Evolutionary conservation across 2,113 vertebrate species (phyloP).

Genomic region (Narcine bancroftii): DNA sequence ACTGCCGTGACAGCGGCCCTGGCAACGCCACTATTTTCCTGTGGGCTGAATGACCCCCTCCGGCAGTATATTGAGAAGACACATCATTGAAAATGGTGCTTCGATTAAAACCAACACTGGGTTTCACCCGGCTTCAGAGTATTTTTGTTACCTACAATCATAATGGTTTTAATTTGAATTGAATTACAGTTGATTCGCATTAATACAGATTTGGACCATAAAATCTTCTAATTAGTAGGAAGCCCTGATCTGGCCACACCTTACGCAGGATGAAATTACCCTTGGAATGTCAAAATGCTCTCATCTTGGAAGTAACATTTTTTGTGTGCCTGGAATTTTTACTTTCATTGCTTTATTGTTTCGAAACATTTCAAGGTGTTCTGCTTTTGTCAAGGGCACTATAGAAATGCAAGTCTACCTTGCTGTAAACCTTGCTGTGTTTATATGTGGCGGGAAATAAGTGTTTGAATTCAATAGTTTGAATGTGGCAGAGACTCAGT

Average conservation of each 20-base stretch:
- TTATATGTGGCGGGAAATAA: background rate
- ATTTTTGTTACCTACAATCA: background rate
- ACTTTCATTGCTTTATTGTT: no score
- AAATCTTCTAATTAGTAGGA: background rate
- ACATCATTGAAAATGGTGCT: background rate
- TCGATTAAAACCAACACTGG: background rate
- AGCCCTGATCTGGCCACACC: background rate
- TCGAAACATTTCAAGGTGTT: no score
- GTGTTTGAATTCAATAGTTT: background rate
- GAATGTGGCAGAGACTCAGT: no score
- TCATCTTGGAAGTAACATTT: background rate
- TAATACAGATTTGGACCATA: no score
- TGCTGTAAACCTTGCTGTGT: background rate
- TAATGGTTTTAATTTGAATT: background rate
- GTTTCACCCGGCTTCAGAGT: background rate
- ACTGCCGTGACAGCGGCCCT: no score
- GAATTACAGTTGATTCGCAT: background rate
- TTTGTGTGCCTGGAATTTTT: no score
- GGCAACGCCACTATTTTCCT: no score
- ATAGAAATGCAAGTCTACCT: background rate
- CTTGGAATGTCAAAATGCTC: background rate
- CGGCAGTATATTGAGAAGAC: no score
- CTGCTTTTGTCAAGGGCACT: no score
- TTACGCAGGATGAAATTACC: background rate
- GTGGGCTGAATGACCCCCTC: no score